Percentiles rank a stretch among this genome's conserved stretches.
Evolutionary conservation across 2,113 vertebrate genomes (phyloP).

Genomic region (Paramormyrops kingsleyae): DNA sequence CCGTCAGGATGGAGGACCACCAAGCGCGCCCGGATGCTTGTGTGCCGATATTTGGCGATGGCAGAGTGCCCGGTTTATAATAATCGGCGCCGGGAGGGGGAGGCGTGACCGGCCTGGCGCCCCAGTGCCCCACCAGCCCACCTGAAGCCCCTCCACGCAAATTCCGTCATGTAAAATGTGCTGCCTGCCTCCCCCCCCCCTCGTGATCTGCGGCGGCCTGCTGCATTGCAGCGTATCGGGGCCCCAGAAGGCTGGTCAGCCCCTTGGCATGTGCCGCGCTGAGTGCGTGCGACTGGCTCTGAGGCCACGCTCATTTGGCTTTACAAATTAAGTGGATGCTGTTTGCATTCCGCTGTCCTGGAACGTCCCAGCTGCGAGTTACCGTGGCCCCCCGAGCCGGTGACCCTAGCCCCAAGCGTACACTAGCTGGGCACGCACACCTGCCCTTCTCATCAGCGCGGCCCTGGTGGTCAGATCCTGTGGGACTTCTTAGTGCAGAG

Average conservation of each 20-base stretch:
- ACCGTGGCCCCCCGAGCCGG: too few relatives aligned
- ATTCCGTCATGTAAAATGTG: slow-evolving; percentile 16
- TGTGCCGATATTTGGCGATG: neutral
- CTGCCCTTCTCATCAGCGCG: neutral
- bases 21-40: neutral
- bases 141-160: slow-evolving; percentile 11
- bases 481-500: neutral
- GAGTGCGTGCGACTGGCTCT: neutral
- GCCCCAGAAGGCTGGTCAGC: neutral
- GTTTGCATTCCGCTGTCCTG: slow-evolving; percentile 36
- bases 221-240: neutral
- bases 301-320: slow-evolving; percentile 32
- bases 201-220: neutral
- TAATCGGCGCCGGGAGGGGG: neutral
- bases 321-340: slow-evolving; percentile 33
- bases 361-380: slow-evolving; percentile 10
- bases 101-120: neutral
- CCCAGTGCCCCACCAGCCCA: neutral
- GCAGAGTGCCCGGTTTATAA: neutral
- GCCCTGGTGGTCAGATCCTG: neutral
- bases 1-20: neutral
- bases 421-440: neutral
- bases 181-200: neutral
- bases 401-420: neutral
- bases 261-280: neutral